These are phyloP conservation scores for Calameuta idolon DNA, from an alignment of 2,888 invertebrate genomes.

Conservation along the genomic window DNA sequence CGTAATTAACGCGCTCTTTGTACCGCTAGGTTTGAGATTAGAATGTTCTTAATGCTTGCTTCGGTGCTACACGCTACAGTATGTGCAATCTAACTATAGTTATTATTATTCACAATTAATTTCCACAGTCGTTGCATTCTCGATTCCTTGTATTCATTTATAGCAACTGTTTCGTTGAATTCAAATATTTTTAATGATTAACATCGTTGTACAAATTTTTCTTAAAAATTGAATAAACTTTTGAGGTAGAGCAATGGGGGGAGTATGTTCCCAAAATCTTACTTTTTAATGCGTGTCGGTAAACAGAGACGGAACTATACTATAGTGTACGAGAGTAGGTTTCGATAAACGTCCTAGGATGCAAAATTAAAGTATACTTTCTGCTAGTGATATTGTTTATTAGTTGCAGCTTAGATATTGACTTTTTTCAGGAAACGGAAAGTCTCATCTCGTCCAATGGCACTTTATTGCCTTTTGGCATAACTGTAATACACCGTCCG, in stretches of 20 bases:
- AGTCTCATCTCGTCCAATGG: neutral
- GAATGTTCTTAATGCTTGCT: constrained; percentile 33
- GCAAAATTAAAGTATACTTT: neutral
- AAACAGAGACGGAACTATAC: too few species aligned
- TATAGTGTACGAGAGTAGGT: too few species aligned
- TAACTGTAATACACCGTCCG: constrained; percentile 51
- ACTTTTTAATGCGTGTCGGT: too few species aligned
- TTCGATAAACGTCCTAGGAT: neutral
- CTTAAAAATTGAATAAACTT: neutral
- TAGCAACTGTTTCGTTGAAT: neutral
- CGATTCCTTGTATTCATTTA: neutral
- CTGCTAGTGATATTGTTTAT: neutral
- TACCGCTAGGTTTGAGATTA: constrained; percentile 53
- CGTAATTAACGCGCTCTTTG: constrained; percentile 60
- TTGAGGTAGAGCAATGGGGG: neutral
- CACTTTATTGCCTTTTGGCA: constrained; percentile 31
- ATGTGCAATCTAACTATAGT: neutral
- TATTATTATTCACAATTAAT: neutral
- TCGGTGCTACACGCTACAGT: neutral
- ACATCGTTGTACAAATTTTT: neutral
- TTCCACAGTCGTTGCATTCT: neutral
- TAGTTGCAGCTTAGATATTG: neutral
- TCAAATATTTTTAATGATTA: neutral
- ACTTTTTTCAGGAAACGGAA: neutral
- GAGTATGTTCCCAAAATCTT: too few species aligned